A percentile compares a stretch with the other conserved stretches of the same genome.
These are phyloP conservation scores for Oreonectes daqikongensis DNA, from an alignment of 2,797 vertebrate genomes.

Conservation along the genomic window DNA sequence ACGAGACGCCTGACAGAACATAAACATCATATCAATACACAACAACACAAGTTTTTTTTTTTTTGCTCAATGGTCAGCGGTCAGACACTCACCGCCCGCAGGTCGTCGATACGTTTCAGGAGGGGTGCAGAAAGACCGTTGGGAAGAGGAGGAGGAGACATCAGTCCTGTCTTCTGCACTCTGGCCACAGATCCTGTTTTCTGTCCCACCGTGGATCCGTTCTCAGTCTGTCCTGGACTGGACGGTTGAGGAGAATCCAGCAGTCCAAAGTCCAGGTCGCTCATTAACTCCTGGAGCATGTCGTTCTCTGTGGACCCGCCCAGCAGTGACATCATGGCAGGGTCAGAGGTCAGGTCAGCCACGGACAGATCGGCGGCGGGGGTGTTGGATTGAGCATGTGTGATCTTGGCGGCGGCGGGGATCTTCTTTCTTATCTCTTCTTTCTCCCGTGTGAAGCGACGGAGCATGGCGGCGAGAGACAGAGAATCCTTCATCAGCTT, in stretches of 20 bases:
- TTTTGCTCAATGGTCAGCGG: too few species aligned
- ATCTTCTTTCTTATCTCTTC: constrained; percentile 89
- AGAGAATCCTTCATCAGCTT: constrained; percentile 93
- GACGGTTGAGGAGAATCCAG: constrained; percentile 89
- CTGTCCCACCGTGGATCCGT: constrained; percentile 65
- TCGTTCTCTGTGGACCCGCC: constrained; percentile 87
- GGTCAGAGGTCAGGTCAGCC: constrained; percentile 77
- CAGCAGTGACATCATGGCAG: constrained; percentile 89
- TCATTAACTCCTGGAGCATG: constrained; percentile 92
- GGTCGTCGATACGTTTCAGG: constrained; percentile 90
- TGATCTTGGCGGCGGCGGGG: constrained; percentile 24
- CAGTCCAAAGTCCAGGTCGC: constrained; percentile 91
- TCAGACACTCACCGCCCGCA: constrained; percentile 80
- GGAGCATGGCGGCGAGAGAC: constrained; percentile 92
- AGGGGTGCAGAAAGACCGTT: constrained; percentile 85
- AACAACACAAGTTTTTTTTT: too few species aligned
- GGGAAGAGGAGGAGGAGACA: constrained; percentile 86
- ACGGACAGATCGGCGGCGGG: constrained; percentile 66
- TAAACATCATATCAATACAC: not conserved
- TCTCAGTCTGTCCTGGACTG: constrained; percentile 83
- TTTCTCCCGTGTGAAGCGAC: constrained; percentile 93
- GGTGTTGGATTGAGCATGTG: constrained; percentile 48
- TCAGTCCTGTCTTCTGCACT: constrained; percentile 69
- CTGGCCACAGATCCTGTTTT: constrained; percentile 50
- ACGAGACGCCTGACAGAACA: constrained; percentile 85